These are phyloP conservation scores for Nothoprocta perdicaria DNA, from an alignment of 2,113 vertebrate genomes.

Conservation along the genomic window DNA sequence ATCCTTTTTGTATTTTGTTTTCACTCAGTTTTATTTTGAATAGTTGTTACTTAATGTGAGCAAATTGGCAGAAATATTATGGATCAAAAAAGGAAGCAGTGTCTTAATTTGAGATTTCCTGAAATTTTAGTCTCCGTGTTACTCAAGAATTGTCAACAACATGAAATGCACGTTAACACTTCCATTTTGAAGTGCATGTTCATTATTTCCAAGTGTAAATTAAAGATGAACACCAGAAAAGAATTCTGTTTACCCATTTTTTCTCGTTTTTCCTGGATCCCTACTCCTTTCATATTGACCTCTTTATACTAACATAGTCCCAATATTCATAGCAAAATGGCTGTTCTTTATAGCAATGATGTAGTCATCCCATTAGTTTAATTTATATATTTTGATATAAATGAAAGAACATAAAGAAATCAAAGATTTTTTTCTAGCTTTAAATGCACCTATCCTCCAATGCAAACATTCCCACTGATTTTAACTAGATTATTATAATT, in stretches of 20 bases:
- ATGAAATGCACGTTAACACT: background rate
- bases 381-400: background rate
- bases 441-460: background rate
- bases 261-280: background rate
- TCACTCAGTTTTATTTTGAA: background rate
- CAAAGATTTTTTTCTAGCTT: background rate
- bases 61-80: background rate
- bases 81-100: background rate
- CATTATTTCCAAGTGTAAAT: background rate
- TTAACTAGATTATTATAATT: background rate
- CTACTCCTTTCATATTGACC: background rate
- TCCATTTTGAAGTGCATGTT: background rate
- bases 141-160: background rate
- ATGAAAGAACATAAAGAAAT: background rate
- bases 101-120: background rate
- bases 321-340: background rate
- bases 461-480: background rate
- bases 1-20: background rate
- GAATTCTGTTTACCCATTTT: background rate
- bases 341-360: background rate
- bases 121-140: background rate
- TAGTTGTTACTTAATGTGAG: background rate
- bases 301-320: background rate
- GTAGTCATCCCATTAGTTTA: background rate
- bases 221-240: background rate